phyloP scores from a whole-genome alignment of 1,140 invertebrate species.

The Drosophila carrolli region DNA sequence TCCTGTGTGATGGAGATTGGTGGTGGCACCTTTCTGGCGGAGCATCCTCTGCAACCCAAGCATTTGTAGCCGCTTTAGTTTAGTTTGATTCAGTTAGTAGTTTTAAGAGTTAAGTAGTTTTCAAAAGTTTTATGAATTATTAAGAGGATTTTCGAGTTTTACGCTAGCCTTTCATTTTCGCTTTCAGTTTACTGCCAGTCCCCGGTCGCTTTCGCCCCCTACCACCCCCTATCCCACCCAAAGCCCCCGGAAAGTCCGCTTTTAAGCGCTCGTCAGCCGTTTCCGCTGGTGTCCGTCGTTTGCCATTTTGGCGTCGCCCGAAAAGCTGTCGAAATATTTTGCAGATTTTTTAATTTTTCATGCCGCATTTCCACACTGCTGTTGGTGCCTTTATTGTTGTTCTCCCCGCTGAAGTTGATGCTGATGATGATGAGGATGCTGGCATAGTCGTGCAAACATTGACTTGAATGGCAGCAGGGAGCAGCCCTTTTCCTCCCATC shows the following conservation, averaged over 20 bases:
- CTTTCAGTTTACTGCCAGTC: conserved; percentile 42
- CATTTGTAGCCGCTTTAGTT: conserved; percentile 73
- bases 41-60: conserved; percentile 5
- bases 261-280: conserved; percentile 66
- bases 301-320: conserved; percentile 49
- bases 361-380: conserved; percentile 59
- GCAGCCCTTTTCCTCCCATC: conserved; percentile 43
- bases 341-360: conserved; percentile 78
- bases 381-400: conserved; percentile 30
- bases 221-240: background rate
- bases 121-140: conserved; percentile 82
- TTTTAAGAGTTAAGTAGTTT: conserved; percentile 83
- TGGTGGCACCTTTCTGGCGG: conserved; percentile 6
- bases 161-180: conserved; percentile 75
- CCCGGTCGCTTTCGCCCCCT: background rate
- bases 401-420: conserved; percentile 36
- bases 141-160: conserved; percentile 81
- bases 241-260: conserved; percentile 12
- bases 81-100: conserved; percentile 82
- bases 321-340: conserved; percentile 81
- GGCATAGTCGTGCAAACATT: conserved; percentile 37
- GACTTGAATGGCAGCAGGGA: conserved; percentile 26
- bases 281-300: conserved; percentile 37
- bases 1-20: conserved; percentile 9
- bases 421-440: conserved; percentile 13